Base-by-base conservation (phyloP, 2,888 invertebrate species). In the Prosopocoilus inquinatus region DNA sequence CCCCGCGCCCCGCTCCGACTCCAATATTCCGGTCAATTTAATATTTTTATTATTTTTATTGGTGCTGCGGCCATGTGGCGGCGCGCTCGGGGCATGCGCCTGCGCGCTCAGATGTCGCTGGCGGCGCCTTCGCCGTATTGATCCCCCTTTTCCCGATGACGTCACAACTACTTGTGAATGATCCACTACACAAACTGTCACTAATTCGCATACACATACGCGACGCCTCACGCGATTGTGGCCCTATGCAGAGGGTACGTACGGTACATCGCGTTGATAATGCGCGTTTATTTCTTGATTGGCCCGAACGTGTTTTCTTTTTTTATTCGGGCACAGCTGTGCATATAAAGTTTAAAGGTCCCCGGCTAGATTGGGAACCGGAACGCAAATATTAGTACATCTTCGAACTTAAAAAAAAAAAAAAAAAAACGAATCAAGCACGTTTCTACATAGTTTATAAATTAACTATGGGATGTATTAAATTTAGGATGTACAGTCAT, bases 161-260 rank as follows among this genome's bases (percentile, higher is more conserved):
- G 73, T 74, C 74, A 74, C 69, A 63, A 64, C 65, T 67, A 71
- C 70, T 72, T 69, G 70, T 73, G 72, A 72, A 72, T 73, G 73
- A 73, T 73, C 72, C 68, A 70, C 69, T 70, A 69, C 67, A 70
- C 71, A 70, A 70, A 70, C 69, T 70, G 67, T 68, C 67, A 67
- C 67, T 70, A 72, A 72, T 70, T 70, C 64, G 64, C 53, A 41
- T 51, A 52, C 47, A 38, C 38, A 28, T 28, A 34, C 44, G 38
- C 16, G 35, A 41, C 28, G 28, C 16, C 41, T 41, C 43, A 28
- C 50, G 50, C 50, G 50, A 34, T 47, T 47, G 9, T 47, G 33
- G 13, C 12, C 33, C 33, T 46, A 46, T 13, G 28, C 46, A 9
- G 15, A 2, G 13, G 9, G 9, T 12, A 11, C 33, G 20, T 46